phyloP scores from a whole-genome alignment of 2,888 invertebrate genomes.

The Caenorhabditis panamensis region DNA sequence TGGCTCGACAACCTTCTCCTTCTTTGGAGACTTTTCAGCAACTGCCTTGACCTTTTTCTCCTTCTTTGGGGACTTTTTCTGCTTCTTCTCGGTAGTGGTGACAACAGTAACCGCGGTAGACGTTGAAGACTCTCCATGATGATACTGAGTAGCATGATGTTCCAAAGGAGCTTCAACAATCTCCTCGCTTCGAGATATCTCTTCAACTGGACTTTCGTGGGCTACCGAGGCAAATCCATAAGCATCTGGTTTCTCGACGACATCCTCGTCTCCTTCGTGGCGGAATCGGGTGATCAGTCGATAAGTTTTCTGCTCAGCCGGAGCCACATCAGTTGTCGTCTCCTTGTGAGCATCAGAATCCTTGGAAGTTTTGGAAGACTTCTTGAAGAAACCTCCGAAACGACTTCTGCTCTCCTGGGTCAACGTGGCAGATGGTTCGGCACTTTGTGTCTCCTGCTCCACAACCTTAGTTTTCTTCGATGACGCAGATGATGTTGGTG shows the following conservation, averaged over 20 bases:
- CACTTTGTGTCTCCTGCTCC: conserved; percentile 28
- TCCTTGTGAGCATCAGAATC: conserved; percentile 1
- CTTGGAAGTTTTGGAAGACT: conserved; percentile 21
- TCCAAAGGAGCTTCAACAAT: conserved; percentile 43
- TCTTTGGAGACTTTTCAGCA: conserved; percentile 29
- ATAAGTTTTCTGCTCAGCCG: conserved; percentile 16
- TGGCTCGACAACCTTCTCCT: conserved; percentile 8
- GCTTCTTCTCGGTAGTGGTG: conserved; percentile 16
- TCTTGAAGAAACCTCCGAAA: conserved; percentile 44
- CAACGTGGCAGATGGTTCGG: neutral
- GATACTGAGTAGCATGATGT: conserved; percentile 44
- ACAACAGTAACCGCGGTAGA: neutral
- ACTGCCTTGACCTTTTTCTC: conserved; percentile 21
- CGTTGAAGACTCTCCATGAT: conserved; percentile 55
- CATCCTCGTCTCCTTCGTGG: conserved; percentile 32
- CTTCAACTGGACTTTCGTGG: conserved; percentile 44
- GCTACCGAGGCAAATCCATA: conserved; percentile 13
- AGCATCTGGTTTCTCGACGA: conserved; percentile 31
- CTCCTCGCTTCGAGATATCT: conserved; percentile 9
- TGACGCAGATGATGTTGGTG: conserved; percentile 19
- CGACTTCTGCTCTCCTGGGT: conserved; percentile 19
- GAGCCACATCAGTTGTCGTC: neutral
- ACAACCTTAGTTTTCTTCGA: conserved; percentile 9
- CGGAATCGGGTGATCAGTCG: conserved; percentile 22
- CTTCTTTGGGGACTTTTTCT: neutral